phyloP scores from a whole-genome alignment of 2,797 vertebrate genomes.

The Coccyzus lansbergi region DNA sequence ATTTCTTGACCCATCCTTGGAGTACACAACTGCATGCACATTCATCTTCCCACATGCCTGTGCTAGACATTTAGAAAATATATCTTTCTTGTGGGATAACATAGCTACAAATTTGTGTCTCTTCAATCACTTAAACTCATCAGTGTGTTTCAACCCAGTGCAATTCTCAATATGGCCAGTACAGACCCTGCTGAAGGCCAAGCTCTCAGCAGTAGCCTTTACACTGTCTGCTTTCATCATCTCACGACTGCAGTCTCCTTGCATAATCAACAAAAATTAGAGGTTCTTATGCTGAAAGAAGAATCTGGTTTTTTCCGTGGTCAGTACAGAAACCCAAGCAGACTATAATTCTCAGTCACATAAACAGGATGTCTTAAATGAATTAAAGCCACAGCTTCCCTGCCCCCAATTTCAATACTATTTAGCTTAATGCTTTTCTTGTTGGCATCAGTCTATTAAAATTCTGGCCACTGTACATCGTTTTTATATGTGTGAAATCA shows the following conservation, averaged over 20 bases:
- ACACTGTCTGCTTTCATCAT: rapidly evolving
- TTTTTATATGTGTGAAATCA: not conserved
- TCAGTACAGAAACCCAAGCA: not conserved
- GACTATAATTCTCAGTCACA: not conserved
- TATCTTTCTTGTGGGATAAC: not conserved
- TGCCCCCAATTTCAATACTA: not conserved
- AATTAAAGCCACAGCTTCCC: not conserved
- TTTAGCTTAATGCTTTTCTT: not conserved
- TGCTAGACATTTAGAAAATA: not conserved
- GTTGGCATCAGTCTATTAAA: not conserved
- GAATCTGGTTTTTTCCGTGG: not conserved
- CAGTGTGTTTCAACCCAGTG: not conserved
- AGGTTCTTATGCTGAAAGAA: not conserved
- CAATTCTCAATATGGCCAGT: not conserved
- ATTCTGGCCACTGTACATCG: not conserved
- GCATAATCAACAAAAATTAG: not conserved
- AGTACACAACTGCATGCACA: not conserved
- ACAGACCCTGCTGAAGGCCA: not conserved
- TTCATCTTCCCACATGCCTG: not conserved
- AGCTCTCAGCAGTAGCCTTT: not conserved
- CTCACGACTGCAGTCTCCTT: not conserved
- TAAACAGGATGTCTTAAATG: not conserved
- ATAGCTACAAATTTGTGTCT: not conserved
- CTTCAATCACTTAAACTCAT: not conserved
- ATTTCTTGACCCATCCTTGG: not conserved